Conservation (phyloP, 2,113 vertebrate species). For the Sorex araneus region DNA sequence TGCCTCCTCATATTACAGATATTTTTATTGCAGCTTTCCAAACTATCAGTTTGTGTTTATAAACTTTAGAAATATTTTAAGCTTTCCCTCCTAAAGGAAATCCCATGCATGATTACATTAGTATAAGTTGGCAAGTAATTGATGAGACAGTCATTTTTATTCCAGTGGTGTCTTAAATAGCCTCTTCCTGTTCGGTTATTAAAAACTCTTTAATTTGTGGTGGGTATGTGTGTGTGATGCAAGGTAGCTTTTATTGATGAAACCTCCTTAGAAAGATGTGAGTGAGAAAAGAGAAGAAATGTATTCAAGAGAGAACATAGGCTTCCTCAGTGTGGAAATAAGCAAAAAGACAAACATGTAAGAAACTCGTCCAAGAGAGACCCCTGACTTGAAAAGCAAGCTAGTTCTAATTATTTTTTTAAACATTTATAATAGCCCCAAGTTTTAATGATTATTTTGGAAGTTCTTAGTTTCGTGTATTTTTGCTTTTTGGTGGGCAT, state of each 20-base stretch:
- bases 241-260: no score
- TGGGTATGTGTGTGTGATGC: no score
- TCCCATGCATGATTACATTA: slow-evolving; percentile 57
- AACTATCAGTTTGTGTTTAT: slow-evolving; percentile 52
- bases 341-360: no score
- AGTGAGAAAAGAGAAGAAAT: no score
- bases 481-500: background rate
- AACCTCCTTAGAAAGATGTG: no score
- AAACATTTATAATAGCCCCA: background rate
- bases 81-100: slow-evolving; percentile 26
- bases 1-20: slow-evolving; percentile 11
- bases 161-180: background rate
- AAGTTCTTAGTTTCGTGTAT: slow-evolving; percentile 64
- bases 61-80: slow-evolving; percentile 69
- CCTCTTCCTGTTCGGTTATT: slow-evolving; percentile 25
- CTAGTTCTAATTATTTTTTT: background rate
- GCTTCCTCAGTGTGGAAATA: no score
- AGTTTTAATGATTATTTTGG: slow-evolving; percentile 56
- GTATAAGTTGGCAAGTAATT: slow-evolving; percentile 46
- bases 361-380: no score
- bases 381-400: no score
- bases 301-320: no score
- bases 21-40: slow-evolving; percentile 56
- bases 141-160: slow-evolving; percentile 36
- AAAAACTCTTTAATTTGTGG: background rate